Evolutionary conservation across 2,888 invertebrate genomes (phyloP).

Genomic region (Alviniconcha strummeri): DNA sequence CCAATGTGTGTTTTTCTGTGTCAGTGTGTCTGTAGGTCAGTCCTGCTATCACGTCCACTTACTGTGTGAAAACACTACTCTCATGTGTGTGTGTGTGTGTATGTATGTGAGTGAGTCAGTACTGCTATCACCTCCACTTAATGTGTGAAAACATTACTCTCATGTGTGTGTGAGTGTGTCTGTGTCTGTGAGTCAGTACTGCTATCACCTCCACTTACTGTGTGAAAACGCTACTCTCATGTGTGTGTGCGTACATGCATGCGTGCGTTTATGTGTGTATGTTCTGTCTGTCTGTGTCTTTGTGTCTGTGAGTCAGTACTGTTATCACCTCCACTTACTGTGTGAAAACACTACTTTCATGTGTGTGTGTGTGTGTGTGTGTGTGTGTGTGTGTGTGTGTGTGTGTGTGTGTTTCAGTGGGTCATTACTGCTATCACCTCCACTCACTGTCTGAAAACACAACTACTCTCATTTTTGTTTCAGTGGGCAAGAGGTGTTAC

Average conservation of each 20-base stretch:
- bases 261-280: conserved; percentile 8
- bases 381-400: too few species aligned
- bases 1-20: not conserved
- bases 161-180: too few species aligned
- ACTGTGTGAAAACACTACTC: not conserved
- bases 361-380: too few species aligned
- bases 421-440: not conserved
- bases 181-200: not conserved
- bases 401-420: conserved; percentile 4
- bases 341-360: not conserved
- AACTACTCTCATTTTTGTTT: conserved; percentile 22
- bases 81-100: too few species aligned
- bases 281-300: not conserved
- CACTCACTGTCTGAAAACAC: not conserved
- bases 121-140: too few species aligned
- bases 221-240: not conserved
- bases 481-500: conserved; percentile 69
- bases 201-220: not conserved
- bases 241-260: conserved; percentile 22
- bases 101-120: not conserved
- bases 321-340: not conserved
- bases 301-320: not conserved
- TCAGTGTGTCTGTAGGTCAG: not conserved
- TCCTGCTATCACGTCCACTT: too few species aligned
- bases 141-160: not conserved